phyloP scores from a whole-genome alignment of 2,888 invertebrate genomes.

The Cinara cedri region DNA sequence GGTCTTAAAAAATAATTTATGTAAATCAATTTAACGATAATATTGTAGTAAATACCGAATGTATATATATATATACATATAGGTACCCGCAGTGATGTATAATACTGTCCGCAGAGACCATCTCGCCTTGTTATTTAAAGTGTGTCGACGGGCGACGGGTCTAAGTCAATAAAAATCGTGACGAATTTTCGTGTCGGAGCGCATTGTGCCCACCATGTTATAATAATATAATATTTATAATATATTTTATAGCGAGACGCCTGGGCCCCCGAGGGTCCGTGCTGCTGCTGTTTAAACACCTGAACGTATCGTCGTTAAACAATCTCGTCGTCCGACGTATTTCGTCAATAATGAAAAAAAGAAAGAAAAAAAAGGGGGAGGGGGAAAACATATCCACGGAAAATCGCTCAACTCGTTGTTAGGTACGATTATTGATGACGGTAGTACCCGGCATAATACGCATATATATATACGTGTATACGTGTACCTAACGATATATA shows the following conservation, averaged over 20 bases:
- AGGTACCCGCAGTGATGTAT: no score
- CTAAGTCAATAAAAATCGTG: slow-evolving; percentile 13
- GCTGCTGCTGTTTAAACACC: slow-evolving; percentile 15
- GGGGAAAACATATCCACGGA: no score
- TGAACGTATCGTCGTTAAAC: not conserved
- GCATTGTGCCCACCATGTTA: not conserved
- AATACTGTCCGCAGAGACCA: not conserved
- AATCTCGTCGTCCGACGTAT: not conserved
- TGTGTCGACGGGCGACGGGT: not conserved
- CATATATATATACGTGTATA: no score
- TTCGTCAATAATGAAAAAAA: not conserved
- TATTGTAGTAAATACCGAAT: not conserved
- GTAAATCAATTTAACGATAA: slow-evolving; percentile 36
- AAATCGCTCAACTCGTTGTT: no score
- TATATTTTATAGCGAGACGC: not conserved
- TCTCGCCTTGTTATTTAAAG: not conserved
- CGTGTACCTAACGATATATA: no score
- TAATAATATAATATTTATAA: not conserved
- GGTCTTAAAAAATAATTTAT: slow-evolving; percentile 23
- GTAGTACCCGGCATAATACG: no score
- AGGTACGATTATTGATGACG: no score
- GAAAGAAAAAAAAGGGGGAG: no score
- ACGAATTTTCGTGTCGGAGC: slow-evolving; percentile 13
- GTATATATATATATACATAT: not conserved
- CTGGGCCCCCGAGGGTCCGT: not conserved